phyloP scores from a whole-genome alignment of 2,113 vertebrate species.

The Sylvia atricapilla region DNA sequence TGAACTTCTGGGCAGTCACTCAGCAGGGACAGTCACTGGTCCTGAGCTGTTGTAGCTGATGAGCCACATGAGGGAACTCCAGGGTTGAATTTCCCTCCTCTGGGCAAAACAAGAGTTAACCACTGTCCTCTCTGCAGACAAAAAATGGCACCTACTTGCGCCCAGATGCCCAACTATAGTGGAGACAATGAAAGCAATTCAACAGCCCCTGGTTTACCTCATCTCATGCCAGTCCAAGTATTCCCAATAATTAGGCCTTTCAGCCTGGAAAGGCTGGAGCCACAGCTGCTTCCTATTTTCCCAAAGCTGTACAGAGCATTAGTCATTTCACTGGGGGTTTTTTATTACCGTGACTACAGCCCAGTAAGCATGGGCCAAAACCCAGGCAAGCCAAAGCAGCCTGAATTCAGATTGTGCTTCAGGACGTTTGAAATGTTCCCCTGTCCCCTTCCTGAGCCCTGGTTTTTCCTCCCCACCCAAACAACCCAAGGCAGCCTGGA shows the following conservation, averaged over 20 bases:
- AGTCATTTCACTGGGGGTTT: slow-evolving; percentile 39
- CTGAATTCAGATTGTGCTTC: not conserved
- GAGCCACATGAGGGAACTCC: not conserved
- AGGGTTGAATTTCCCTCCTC: not conserved
- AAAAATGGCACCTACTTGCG: slow-evolving; percentile 22
- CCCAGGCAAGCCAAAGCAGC: not conserved
- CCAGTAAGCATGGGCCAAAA: not conserved
- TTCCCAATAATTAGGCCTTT: slow-evolving; percentile 61
- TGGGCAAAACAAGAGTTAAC: slow-evolving; percentile 20
- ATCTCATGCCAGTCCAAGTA: slow-evolving; percentile 40
- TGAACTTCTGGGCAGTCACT: not conserved
- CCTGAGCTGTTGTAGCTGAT: not conserved
- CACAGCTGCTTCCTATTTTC: slow-evolving; percentile 65
- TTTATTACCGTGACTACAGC: slow-evolving; percentile 26
- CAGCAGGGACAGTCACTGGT: not conserved
- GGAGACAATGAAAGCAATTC: slow-evolving; percentile 40
- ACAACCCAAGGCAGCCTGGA: not conserved
- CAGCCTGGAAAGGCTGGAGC: slow-evolving; percentile 52
- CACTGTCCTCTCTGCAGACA: not conserved
- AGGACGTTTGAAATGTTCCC: not conserved
- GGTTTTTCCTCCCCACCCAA: not conserved
- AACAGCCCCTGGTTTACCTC: slow-evolving; percentile 19
- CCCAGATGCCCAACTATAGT: not conserved
- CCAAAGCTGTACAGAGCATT: slow-evolving; percentile 39
- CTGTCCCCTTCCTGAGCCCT: not conserved